Percentiles rank a stretch among this genome's conserved stretches.
Evolutionary conservation across 2,888 invertebrate species (phyloP).

Genomic region (Caenorhabditis panamensis): DNA sequence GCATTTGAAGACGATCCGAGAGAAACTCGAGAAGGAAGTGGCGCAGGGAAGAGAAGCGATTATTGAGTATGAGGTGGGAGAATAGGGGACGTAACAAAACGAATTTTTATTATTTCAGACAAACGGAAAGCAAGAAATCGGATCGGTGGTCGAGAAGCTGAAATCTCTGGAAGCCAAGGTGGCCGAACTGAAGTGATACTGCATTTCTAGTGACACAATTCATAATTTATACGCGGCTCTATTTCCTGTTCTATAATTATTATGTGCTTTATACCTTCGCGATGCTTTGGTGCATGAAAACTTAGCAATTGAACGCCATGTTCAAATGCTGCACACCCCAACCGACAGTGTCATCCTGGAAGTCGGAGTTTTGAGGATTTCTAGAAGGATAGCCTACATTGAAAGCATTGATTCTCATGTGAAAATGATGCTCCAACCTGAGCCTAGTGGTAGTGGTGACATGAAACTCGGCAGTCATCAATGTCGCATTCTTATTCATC

Average conservation of each 20-base stretch:
- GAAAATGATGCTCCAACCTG: slow-evolving; percentile 33
- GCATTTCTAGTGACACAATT: background rate
- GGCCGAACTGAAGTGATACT: slow-evolving; percentile 32
- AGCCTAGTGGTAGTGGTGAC: slow-evolving; percentile 11
- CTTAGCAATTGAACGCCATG: slow-evolving; percentile 38
- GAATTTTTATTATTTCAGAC: slow-evolving; percentile 23
- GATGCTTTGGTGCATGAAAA: slow-evolving; percentile 14
- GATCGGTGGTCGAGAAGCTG: slow-evolving; percentile 52
- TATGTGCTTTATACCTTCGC: slow-evolving; percentile 31
- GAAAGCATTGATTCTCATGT: slow-evolving; percentile 18
- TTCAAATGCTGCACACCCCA: slow-evolving; percentile 40
- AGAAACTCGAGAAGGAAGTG: slow-evolving; percentile 68
- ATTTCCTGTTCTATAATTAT: slow-evolving; percentile 30
- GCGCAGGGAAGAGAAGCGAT: slow-evolving; percentile 52
- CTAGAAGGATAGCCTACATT: slow-evolving; percentile 16
- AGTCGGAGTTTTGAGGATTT: background rate
- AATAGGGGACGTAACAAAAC: background rate
- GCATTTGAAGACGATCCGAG: slow-evolving; percentile 65
- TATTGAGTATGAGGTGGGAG: slow-evolving; percentile 48
- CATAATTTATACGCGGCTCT: slow-evolving; percentile 30
- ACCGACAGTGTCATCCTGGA: slow-evolving; percentile 34
- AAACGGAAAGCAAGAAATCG: slow-evolving; percentile 55
- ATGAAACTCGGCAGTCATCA: slow-evolving; percentile 33
- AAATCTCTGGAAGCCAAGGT: slow-evolving; percentile 50
- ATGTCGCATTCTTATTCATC: slow-evolving; percentile 17